phyloP scores from a whole-genome alignment of 1,140 invertebrate species.

The Rhizoglyphus robini region DNA sequence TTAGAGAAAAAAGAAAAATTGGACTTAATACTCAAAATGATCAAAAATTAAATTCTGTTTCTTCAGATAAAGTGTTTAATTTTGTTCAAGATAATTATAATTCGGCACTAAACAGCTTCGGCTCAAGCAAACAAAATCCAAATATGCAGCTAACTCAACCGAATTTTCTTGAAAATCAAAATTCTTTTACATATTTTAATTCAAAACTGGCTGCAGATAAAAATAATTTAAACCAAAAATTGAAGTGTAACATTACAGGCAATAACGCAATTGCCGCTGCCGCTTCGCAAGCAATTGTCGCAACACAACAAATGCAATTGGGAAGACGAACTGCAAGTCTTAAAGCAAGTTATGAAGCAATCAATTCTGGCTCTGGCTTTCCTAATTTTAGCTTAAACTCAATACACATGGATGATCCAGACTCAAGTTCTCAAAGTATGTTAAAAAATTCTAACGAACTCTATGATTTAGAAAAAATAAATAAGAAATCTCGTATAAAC shows the following conservation, averaged over 20 bases:
- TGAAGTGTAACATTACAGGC: conserved; percentile 41
- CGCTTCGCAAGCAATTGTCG: conserved; percentile 86
- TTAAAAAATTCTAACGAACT: background rate
- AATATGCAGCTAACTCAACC: too few species aligned
- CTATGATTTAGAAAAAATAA: too few species aligned
- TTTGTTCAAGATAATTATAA: too few species aligned
- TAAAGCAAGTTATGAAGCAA: conserved; percentile 85
- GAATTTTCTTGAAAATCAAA: too few species aligned
- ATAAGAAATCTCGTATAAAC: conserved; percentile 7
- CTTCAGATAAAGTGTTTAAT: too few species aligned
- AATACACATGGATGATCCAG: background rate
- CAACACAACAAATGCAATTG: conserved; percentile 91
- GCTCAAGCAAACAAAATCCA: too few species aligned
- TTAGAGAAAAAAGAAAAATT: conserved; percentile 25
- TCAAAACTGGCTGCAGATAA: background rate
- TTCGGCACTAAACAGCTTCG: too few species aligned
- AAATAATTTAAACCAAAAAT: conserved; percentile 36
- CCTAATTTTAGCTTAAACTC: conserved; percentile 7
- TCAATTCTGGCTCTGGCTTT: conserved; percentile 35
- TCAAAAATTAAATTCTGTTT: conserved; percentile 11
- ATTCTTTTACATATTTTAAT: background rate
- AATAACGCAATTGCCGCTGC: conserved; percentile 73
- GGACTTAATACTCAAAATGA: conserved; percentile 8
- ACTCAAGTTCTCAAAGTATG: background rate
- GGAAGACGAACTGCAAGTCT: conserved; percentile 80